Evolutionary conservation across 2,888 invertebrate genomes (phyloP), one percentile per base, ranked within the genome.

Genomic region (Alitta virens): DNA sequence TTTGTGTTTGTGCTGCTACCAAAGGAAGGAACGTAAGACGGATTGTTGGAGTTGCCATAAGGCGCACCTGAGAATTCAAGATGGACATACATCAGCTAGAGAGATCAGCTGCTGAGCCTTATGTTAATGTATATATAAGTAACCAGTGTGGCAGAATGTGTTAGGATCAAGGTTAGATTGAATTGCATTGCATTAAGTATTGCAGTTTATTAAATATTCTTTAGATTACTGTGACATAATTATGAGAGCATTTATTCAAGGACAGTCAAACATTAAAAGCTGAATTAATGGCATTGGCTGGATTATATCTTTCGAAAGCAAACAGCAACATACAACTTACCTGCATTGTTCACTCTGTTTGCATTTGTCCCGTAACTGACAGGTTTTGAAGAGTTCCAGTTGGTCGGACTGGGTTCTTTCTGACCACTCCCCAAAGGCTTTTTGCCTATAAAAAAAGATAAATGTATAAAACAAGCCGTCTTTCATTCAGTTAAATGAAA

Each of bases 321-420:
- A n/a, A n/a, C n/a, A n/a, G n/a, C n/a, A n/a, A n/a, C n/a, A n/a
- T 7, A 33, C 12, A 33, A 12, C 62, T 65, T 66, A 54, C 67
- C 68, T 26, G 43, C n/a, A 46, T 40, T n/a, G 46, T 43, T 42
- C 12, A 53, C 51, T 70, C 73, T 18, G 26, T 60, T 71, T 72
- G 25, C 68, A 69, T 70, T 46, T 50, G 61, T 56, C 26, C 60
- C 60, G 38, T 51, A 56, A 25, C 24, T 54, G 9, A 24, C 46
- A 2, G 55, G 61, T 21, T 61, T 54, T 7, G 33, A 33, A 33
- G 33, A 33, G 46, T 51, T 21, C 23, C 52, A 26, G 43, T 43
- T 46, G 46, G 33, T 43, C 9, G 56, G 49, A 12, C 7, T 33
- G 21, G 42, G 42, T 18, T 60, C 59, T 50, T 68, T 63, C 27